Base-by-base conservation (phyloP, 1,140 invertebrate genomes). In the Brachionus paranguensis region DNA sequence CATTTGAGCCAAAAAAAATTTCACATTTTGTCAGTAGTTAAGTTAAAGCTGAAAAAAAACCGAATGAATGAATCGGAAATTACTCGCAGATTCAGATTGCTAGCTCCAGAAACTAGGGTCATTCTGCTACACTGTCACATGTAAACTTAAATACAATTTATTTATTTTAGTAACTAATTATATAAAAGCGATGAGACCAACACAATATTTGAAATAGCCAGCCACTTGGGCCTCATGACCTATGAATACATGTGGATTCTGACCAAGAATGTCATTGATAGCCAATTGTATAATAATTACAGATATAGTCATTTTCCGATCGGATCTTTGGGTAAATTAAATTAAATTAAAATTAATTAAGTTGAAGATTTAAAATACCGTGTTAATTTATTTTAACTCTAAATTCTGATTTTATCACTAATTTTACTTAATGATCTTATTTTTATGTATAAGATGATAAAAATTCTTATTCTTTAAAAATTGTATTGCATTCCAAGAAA, bases 241-340 rank as follows among this genome's bases (percentile, higher is more conserved):
- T 94, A 95, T 87, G 96, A 96, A 88, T 97, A 96, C 88, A 95
- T 97, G 7, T 98, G 96, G 96, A 94, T 98, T 68, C 95, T 96
- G 0, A 96, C 95, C n/a, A 95, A 97, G 88, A 95, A 94, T 86
- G 95, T 96, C 60, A 94, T 97, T 50, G 95, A 81, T 17, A 81
- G 53, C 53, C 78, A 81, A 20, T 64, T 81, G 24, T 81, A 81
- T 88, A 92, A 87, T 93, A 86, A 87, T 68, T 65, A 65, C 85
- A n/a, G 86, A 85, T 17, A 86, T 87, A 50, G 85, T 93, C 86
- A 93, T 93, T 97, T 96, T 88, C 95, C 95, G 0, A 92, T 96
- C 20, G 96, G 96, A 41, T 95, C 96, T 93, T 90, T 98, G 11
- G 95, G 96, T 95, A 89, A 92, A 92, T 91, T 6, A 53, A 89